Base-by-base conservation (phyloP, 2,113 vertebrate species). In the Aldabrachelys gigantea region DNA sequence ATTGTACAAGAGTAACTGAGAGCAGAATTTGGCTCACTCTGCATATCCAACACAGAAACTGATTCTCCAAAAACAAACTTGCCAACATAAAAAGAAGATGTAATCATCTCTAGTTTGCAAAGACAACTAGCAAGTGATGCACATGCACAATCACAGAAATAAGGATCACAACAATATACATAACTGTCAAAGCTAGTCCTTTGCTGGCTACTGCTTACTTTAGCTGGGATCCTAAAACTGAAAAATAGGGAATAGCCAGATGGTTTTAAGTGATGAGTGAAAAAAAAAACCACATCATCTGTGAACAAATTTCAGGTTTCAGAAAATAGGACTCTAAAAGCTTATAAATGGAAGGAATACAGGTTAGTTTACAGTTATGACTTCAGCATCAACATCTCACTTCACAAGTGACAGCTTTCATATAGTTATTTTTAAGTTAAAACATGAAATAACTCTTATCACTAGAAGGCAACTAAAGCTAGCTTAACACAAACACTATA, bases 261-360 rank as follows among this genome's bases (percentile, higher is more conserved):
- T 38, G 35, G 35, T 69, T 93, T 38, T 89, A 47, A 84, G 31
- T 82, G 31, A 89, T 88, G 82, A 27, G 0, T 25, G 65, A 59
- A 81, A 89, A 81, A 89, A 85, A 93, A 92, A 85, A 80, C 38
- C 6, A 76, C 82, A 89, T 65, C 12, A 92, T 89, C 80, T 47
- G 17, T 21, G 50, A 82, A 6, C 1, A 89, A 95, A 89, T 44
- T 91, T 49, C 53, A 41, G 81, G 8, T 5, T 91, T 91, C 85
- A 87, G 41, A 95, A 87, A 75, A 82, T 22, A 2, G 6, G 8
- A 78, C 62, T 92, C 38, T 91, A 44, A 76, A 76, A 76, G 75
- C 75, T 25, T 44, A 76, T 80, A 78, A 83, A n/a, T 24, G 82
- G 59, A 82, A 44, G 25, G 89, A 76, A 83, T 69, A 8, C 29